Base-by-base conservation (phyloP, 2,888 invertebrate species). In the Microctonus hyperodae region DNA sequence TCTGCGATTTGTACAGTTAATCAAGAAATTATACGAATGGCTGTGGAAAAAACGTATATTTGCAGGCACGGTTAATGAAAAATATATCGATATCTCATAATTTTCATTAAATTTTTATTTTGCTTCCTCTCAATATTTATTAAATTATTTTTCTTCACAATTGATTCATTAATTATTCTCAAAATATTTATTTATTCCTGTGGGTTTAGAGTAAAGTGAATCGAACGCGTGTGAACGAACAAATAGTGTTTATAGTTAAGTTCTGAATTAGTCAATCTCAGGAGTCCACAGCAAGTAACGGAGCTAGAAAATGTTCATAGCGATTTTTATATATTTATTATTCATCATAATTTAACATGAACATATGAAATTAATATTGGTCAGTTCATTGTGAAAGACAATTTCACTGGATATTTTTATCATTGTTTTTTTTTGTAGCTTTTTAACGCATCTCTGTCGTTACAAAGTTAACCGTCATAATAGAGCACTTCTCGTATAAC, bases 371-470 rank as follows among this genome's bases (percentile, higher is more conserved):
- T n/a, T 4, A 37, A 37, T 37, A 37, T 37, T 2, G n/a, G 37
- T n/a, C n/a, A n/a, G n/a, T n/a, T n/a, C n/a, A n/a, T n/a, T n/a
- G n/a, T n/a, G n/a, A n/a, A n/a, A n/a, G n/a, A n/a, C n/a, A n/a
- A n/a, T n/a, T 37, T 3, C n/a, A 37, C 37, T 37, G 13, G n/a
- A 37, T 37, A 5, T 31, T 31, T 31, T 31, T 7, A 5, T n/a
- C 11, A n/a, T n/a, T 37, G 2, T n/a, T 13, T 37, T 37, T 33
- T 1, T 11, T 4, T 37, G 35, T 37, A n/a, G 37, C 37, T 37
- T n/a, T n/a, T n/a, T 37, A n/a, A 37, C 37, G 37, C 37, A 33
- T 35, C 56, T 28, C 50, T 37, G 44, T 35, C 55, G 60, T 57
- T 55, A n/a, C n/a, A n/a, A n/a, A n/a, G n/a, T n/a, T n/a, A n/a